Conservation (phyloP, 2,888 invertebrate species). For the Stratiomys singularior region DNA sequence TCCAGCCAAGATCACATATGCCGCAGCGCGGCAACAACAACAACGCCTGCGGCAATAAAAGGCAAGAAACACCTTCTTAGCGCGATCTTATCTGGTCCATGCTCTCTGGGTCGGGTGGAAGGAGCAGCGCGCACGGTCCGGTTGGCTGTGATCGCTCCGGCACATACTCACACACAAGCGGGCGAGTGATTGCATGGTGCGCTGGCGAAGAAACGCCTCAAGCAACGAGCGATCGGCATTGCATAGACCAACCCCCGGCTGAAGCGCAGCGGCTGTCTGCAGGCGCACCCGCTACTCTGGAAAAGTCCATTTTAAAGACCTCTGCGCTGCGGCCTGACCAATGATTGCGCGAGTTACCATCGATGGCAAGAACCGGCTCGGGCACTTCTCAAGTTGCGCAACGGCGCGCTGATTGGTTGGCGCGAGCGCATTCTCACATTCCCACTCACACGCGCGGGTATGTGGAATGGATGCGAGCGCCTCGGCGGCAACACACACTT, state of each 20-base stretch:
- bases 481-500: neutral
- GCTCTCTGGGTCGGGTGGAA: neutral
- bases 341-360: no score
- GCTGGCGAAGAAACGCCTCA: no score
- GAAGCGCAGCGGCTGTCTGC: no score
- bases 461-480: neutral
- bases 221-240: no score
- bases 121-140: neutral
- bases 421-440: neutral
- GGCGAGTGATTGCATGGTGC: no score
- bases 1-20: conserved; percentile 2
- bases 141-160: neutral
- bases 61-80: neutral
- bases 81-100: neutral
- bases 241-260: no score
- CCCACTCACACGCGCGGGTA: neutral
- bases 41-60: neutral
- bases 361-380: neutral
- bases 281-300: no score
- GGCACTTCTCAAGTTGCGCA: neutral
- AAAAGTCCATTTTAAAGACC: no score
- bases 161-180: neutral
- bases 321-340: no score
- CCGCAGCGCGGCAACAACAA: neutral
- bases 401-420: conserved; percentile 24